Percentiles rank a stretch among this genome's conserved stretches.
These are phyloP conservation scores for Bibio marci DNA, from an alignment of 2,888 invertebrate species.

Conservation along the genomic window DNA sequence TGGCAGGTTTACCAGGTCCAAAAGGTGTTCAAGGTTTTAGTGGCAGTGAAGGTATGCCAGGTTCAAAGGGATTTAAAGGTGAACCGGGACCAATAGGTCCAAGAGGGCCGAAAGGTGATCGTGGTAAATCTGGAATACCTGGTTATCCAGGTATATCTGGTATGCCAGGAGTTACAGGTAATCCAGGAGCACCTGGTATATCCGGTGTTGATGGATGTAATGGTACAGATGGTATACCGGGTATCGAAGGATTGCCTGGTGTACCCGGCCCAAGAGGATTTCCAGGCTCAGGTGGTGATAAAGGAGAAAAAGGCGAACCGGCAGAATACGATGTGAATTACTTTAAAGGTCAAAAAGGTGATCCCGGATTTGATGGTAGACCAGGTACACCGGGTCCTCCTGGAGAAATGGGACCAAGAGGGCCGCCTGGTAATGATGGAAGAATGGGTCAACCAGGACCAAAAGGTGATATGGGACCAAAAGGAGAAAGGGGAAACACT, in stretches of 20 bases:
- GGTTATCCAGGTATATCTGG: conserved; percentile 60
- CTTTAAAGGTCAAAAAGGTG: conserved; percentile 73
- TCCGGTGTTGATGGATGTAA: conserved; percentile 91
- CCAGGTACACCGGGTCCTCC: conserved; percentile 22
- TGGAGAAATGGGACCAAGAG: conserved; percentile 49
- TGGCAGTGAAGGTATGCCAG: conserved; percentile 70
- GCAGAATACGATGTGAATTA: conserved; percentile 36
- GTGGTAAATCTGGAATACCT: conserved; percentile 72
- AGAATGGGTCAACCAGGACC: conserved; percentile 37
- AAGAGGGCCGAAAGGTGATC: conserved; percentile 67
- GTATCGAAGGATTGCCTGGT: conserved; percentile 50
- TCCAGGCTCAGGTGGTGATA: conserved; percentile 27
- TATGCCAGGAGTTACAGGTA: conserved; percentile 20
- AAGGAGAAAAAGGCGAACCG: conserved; percentile 66
- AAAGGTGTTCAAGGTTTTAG: conserved; percentile 65
- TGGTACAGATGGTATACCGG: conserved; percentile 77
- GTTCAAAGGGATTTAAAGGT: conserved; percentile 79
- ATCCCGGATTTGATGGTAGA: conserved; percentile 33
- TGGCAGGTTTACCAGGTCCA: conserved; percentile 51
- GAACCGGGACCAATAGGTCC: conserved; percentile 68
- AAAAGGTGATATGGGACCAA: conserved; percentile 62
- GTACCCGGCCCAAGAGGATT: conserved; percentile 59
- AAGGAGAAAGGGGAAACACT: conserved; percentile 49
- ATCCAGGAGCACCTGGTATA: conserved; percentile 51
- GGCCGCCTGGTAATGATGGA: conserved; percentile 39